Percentiles rank a stretch among this genome's conserved stretches.
Conservation (phyloP, 2,888 invertebrate species). For the Drosophila subquinaria region DNA sequence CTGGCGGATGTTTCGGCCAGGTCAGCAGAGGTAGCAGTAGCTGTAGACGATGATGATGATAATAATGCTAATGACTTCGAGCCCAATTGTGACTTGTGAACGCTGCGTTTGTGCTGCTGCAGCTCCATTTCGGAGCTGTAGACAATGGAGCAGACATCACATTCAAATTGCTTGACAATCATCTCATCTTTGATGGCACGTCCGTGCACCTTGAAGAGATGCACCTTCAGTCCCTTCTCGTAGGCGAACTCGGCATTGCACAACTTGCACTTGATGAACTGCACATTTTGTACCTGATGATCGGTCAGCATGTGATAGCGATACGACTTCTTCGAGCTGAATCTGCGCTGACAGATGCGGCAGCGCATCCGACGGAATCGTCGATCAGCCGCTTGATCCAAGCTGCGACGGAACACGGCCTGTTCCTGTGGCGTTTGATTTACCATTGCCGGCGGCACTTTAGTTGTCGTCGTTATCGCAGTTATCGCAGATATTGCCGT, state of each 20-base stretch:
- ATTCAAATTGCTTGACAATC: slow-evolving; percentile 84
- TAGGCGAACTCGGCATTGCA: slow-evolving; percentile 86
- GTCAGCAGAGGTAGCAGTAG: slow-evolving; percentile 26
- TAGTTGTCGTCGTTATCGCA: neutral
- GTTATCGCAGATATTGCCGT: neutral
- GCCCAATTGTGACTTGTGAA: slow-evolving; percentile 72
- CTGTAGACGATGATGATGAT: neutral
- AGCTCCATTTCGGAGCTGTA: slow-evolving; percentile 84
- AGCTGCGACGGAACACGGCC: slow-evolving; percentile 80
- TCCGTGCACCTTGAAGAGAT: slow-evolving; percentile 85
- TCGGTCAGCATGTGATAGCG: slow-evolving; percentile 85
- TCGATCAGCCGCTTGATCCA: slow-evolving; percentile 83
- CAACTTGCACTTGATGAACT: slow-evolving; percentile 85
- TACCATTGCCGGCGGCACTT: slow-evolving; percentile 61
- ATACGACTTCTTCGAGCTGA: slow-evolving; percentile 85
- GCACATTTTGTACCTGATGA: slow-evolving; percentile 85
- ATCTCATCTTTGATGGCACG: slow-evolving; percentile 83
- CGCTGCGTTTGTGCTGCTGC: slow-evolving; percentile 82
- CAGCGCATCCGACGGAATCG: slow-evolving; percentile 85
- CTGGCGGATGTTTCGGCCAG: slow-evolving; percentile 28
- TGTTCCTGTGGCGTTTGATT: slow-evolving; percentile 74
- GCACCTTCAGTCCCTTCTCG: slow-evolving; percentile 85
- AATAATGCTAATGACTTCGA: slow-evolving; percentile 19
- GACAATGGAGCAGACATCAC: slow-evolving; percentile 85
- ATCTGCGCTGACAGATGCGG: slow-evolving; percentile 85